Evolutionary conservation across 1,140 invertebrate genomes (phyloP).

Genomic region (Probaryconus sp.): DNA sequence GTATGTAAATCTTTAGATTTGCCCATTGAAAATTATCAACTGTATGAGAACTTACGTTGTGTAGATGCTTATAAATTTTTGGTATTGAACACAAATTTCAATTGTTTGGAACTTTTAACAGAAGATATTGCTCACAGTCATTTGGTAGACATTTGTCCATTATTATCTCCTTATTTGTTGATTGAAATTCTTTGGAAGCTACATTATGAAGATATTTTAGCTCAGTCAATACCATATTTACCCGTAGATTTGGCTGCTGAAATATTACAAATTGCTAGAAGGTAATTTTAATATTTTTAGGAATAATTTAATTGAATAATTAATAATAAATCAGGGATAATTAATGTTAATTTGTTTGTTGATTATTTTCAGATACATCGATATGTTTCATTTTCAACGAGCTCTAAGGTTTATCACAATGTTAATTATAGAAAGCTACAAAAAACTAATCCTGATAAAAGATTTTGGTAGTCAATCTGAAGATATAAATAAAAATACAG

Average conservation of each 20-base stretch:
- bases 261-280: constrained; percentile 61
- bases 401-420: constrained; percentile 42
- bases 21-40: constrained; percentile 18
- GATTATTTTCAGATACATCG: constrained; percentile 52
- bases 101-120: constrained; percentile 59
- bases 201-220: constrained; percentile 67
- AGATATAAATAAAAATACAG: constrained; percentile 41
- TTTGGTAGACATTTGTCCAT: constrained; percentile 70
- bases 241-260: constrained; percentile 71
- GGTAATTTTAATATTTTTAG: no score
- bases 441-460: constrained; percentile 59
- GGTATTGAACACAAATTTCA: constrained; percentile 72
- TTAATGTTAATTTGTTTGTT: constrained; percentile 5
- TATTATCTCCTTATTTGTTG: constrained; percentile 71
- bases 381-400: constrained; percentile 62
- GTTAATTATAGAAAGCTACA: constrained; percentile 57
- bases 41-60: constrained; percentile 40
- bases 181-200: constrained; percentile 70
- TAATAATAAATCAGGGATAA: no score
- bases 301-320: no score
- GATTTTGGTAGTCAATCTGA: constrained; percentile 51
- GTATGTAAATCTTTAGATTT: constrained; percentile 48
- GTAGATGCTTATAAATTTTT: constrained; percentile 65
- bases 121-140: constrained; percentile 66
- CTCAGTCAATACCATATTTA: constrained; percentile 65